Evolutionary conservation across 2,113 vertebrate species (phyloP).

Genomic region (Mionectes macconnelli): DNA sequence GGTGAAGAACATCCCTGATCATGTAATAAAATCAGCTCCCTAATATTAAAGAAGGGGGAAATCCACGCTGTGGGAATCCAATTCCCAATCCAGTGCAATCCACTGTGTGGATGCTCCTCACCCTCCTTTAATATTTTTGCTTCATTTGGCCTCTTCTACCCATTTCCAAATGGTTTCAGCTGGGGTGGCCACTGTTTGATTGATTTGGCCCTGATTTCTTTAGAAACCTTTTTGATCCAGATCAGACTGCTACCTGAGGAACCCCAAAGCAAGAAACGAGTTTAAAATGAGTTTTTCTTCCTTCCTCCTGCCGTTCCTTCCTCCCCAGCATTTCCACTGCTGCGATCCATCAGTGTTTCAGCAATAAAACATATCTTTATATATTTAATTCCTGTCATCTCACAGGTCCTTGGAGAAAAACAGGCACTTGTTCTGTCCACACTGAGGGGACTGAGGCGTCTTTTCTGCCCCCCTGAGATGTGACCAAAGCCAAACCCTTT

Average conservation of each 20-base stretch:
- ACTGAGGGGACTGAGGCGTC: background rate
- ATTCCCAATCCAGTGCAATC: background rate
- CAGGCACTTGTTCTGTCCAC: background rate
- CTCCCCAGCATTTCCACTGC: background rate
- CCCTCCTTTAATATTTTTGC: background rate
- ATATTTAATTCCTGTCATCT: background rate
- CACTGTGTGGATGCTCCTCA: background rate
- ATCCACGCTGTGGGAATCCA: background rate
- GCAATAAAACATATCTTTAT: background rate
- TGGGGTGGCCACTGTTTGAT: background rate
- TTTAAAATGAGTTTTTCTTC: background rate
- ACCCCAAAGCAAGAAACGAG: background rate
- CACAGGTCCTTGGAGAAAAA: background rate
- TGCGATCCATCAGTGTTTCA: background rate
- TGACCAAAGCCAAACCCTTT: background rate
- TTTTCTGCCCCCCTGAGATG: background rate
- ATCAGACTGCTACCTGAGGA: background rate
- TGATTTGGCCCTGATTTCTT: background rate
- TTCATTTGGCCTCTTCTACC: background rate
- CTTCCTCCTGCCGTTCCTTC: background rate
- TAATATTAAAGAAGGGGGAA: background rate
- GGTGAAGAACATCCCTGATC: background rate
- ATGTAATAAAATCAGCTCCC: background rate
- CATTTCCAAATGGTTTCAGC: background rate
- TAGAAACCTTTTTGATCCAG: background rate